phyloP scores from a whole-genome alignment of 2,113 vertebrate species.

The Erythrolamprus reginae region DNA sequence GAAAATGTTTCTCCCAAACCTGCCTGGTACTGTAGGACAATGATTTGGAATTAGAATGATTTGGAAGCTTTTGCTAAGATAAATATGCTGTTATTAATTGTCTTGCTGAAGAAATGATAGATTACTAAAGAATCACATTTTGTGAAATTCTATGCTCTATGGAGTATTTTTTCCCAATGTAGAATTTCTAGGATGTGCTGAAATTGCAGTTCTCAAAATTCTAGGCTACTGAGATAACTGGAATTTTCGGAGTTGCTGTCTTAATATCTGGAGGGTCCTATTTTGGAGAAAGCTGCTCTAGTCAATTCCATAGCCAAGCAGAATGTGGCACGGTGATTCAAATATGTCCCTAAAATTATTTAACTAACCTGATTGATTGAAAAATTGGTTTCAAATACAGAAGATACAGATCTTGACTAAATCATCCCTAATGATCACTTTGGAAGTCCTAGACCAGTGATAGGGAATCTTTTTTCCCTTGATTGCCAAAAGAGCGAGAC shows the following conservation, averaged over 20 bases:
- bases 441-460: background rate
- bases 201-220: background rate
- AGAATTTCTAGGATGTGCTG: background rate
- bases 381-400: background rate
- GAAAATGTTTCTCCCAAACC: background rate
- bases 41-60: background rate
- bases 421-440: background rate
- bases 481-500: too few species aligned
- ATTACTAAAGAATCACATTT: background rate
- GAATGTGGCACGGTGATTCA: background rate
- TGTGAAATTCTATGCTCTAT: background rate
- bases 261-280: background rate
- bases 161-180: background rate
- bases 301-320: background rate
- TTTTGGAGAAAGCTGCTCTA: background rate
- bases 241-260: background rate
- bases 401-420: background rate
- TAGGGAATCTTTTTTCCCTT: too few species aligned
- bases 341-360: background rate
- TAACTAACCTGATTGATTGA: background rate
- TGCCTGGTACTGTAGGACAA: background rate
- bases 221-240: background rate
- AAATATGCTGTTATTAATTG: background rate
- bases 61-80: background rate
- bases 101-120: background rate